Base-by-base conservation (phyloP, 2,113 vertebrate species). In the Epinephelus lanceolatus region DNA sequence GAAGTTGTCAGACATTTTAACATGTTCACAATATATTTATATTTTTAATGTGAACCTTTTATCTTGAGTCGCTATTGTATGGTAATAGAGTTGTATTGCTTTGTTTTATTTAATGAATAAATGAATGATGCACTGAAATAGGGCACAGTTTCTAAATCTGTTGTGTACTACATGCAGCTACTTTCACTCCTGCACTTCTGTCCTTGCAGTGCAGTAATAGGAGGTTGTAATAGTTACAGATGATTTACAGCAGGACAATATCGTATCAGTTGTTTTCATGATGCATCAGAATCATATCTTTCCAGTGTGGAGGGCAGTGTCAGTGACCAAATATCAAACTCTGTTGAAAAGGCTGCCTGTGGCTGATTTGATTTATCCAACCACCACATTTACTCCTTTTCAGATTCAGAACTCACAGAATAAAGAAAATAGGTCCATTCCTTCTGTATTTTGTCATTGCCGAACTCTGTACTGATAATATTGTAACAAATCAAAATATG, bases 31-130 rank as follows among this genome's bases (percentile, higher is more conserved):
- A 55, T 61, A 62, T 4, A 14, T 27, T 2, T n/a, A 21, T 25
- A 25, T 42, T 6, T 45, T 47, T 7, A 51, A 14, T 65, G 15
- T 40, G 10, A 21, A 27, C 6, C 2, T 3, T 19, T 19, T 47
- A 30, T 61, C 9, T 61, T 73, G 2, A 60, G 11, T 47, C 49
- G 27, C 18, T 33, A 6, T 51, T 23, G 57, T 62, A 21, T 62
- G 8, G 8, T 37, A 37, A 33, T 60, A 14, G 4, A 52, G 10
- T 45, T 45, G 4, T 14, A 6, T 2, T 40, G 49, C 59, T 42
- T 40, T 40, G 21, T 63, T 75, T 51, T 52, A 63, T 53, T 59
- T 47, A 15, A 27, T 57, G 56, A 65, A 83, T 37, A 37, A 37
- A 37, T 71, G 72, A 76, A 70, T 56, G 27, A 40, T 27, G 40